These are phyloP conservation scores for Myathropa florea DNA, from an alignment of 2,888 invertebrate species.

Conservation along the genomic window DNA sequence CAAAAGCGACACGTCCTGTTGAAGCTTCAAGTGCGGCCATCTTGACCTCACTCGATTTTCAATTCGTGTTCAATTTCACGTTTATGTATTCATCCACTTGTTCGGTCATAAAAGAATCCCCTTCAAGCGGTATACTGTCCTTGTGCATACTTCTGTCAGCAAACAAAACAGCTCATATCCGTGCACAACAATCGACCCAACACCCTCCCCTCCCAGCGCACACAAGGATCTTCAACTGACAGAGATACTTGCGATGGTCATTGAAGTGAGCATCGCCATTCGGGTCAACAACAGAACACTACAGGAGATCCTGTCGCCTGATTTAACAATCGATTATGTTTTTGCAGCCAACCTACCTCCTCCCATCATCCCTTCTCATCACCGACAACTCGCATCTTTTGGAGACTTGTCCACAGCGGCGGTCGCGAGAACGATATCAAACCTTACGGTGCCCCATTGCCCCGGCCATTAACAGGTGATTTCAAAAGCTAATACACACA, in stretches of 20 bases:
- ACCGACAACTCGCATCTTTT: not conserved
- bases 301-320: constrained; percentile 37
- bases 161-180: constrained; percentile 27
- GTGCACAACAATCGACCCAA: not conserved
- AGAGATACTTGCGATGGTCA: constrained; percentile 33
- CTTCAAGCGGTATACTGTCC: not conserved
- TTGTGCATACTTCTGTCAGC: not conserved
- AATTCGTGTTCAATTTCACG: not conserved
- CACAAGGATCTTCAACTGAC: constrained; percentile 50
- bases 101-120: not conserved
- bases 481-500: constrained; percentile 26
- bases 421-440: not conserved
- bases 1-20: not conserved
- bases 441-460: constrained; percentile 20
- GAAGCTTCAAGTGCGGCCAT: not conserved
- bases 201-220: not conserved
- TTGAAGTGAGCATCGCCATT: constrained; percentile 50
- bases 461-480: constrained; percentile 49
- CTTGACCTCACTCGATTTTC: constrained; percentile 8
- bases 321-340: constrained; percentile 63
- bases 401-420: not conserved
- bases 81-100: not conserved
- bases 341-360: constrained; percentile 8
- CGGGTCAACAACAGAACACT: constrained; percentile 1
- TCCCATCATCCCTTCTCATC: not conserved